phyloP scores from a whole-genome alignment of 2,113 vertebrate species.

The Vulpes ferrilata region DNA sequence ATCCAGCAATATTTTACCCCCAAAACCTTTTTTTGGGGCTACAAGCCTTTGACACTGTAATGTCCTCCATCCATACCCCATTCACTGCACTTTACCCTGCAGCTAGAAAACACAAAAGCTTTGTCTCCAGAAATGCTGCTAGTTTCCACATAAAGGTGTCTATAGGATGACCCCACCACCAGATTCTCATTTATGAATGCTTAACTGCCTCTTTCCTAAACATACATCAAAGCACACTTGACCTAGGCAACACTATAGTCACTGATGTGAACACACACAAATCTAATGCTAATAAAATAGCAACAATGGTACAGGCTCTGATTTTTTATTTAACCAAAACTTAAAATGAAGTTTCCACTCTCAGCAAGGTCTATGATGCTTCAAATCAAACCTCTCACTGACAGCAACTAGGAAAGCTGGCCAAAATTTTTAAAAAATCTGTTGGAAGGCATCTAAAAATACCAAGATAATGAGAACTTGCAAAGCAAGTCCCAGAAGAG shows the following conservation, averaged over 20 bases:
- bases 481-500: background rate
- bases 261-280: background rate
- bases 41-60: background rate
- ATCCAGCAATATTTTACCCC: background rate
- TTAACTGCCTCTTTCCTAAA: background rate
- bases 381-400: background rate
- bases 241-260: background rate
- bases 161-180: background rate
- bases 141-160: background rate
- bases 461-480: background rate
- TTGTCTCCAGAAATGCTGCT: background rate
- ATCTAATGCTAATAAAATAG: background rate
- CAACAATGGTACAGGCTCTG: background rate
- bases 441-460: background rate
- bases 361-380: background rate
- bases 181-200: background rate
- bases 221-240: background rate
- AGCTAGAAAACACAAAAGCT: constrained; percentile 32
- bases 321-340: constrained; percentile 15
- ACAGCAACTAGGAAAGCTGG: background rate
- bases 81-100: constrained; percentile 48
- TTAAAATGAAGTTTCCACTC: constrained; percentile 53
- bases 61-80: constrained; percentile 55
- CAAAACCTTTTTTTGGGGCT: background rate
- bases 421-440: background rate